Base-by-base conservation (phyloP, 2,797 vertebrate genomes). In the Falco novaeseelandiae region DNA sequence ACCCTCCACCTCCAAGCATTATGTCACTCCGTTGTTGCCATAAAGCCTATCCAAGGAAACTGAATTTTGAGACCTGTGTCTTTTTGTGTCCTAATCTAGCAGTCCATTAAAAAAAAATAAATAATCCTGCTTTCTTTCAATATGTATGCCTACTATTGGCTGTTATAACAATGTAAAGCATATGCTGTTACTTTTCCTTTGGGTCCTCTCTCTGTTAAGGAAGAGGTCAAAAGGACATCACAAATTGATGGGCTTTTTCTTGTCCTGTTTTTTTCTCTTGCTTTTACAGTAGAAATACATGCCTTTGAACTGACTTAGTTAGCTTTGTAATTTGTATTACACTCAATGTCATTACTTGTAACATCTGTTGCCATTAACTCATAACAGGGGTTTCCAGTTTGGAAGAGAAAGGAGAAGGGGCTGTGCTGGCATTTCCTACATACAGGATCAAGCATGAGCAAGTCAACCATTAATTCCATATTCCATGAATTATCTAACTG, bases 1-100 rank as follows among this genome's bases (percentile, higher is more conserved):
- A 1, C 29, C 6, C 40, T 27, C 12, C 21, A 14, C 12, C 27
- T 62, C 52, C 3, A 12, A 38, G 17, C 4, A 0, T 77, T 40
- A 2, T 12, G 19, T 10, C 10, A 16, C 5, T 51, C 55, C n/a
- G 0, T 12, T 72, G 42, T 32, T 70, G 63, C 40, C n/a, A 54
- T 13, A 32, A 46, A 49, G 12, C 12, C 74, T 82, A 19, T 76
- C 67, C 14, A 42, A 57, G 36, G 12, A 63, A 67, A n/a, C 10
- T 21, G 42, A 55, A 29, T 71, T 74, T 69, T 51, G 44, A 73
- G 32, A 29, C 13, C 14, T 36, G 0, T 55, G 30, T 26, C 20
- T 46, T 65, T 61, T 44, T 74, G 22, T 62, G 29, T 42, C 38
- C 7, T 67, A 26, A 29, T 9, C 40, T 42, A 63, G 6, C 16